Evolutionary conservation across 2,797 vertebrate species (phyloP).

Genomic region (Hephaestus fuliginosus): DNA sequence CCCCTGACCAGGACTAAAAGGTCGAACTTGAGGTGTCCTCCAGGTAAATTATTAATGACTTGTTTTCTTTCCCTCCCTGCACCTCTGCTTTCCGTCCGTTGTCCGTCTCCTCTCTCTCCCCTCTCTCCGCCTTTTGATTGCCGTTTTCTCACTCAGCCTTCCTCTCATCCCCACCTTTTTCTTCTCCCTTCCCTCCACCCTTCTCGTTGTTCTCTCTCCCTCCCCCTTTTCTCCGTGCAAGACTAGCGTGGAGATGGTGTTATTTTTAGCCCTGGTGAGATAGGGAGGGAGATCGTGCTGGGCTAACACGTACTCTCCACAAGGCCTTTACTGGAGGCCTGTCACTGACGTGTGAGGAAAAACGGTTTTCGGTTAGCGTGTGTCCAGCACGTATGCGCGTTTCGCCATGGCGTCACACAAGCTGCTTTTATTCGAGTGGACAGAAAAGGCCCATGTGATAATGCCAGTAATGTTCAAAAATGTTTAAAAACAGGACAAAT

Average conservation of each 20-base stretch:
- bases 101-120: conserved; percentile 35
- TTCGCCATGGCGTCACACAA: conserved; percentile 19
- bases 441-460: neutral
- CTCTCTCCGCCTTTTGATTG: conserved; percentile 38
- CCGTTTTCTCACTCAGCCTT: conserved; percentile 43
- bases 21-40: conserved; percentile 68
- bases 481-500: neutral
- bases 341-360: conserved; percentile 51
- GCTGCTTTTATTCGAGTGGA: conserved; percentile 15
- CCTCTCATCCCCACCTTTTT: conserved; percentile 42
- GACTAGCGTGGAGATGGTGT: conserved; percentile 56
- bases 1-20: conserved; percentile 68
- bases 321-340: conserved; percentile 60
- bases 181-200: conserved; percentile 20
- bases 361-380: conserved; percentile 37
- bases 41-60: conserved; percentile 80
- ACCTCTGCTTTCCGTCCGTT: conserved; percentile 42
- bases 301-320: conserved; percentile 67
- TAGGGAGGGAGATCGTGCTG: conserved; percentile 52
- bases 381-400: conserved; percentile 16
- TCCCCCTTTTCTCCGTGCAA: conserved; percentile 36
- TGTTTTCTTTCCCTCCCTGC: conserved; percentile 58
- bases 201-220: conserved; percentile 5
- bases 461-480: neutral
- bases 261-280: conserved; percentile 77